These are phyloP conservation scores for Buathra laborator DNA, from an alignment of 2,888 invertebrate genomes.

Conservation along the genomic window DNA sequence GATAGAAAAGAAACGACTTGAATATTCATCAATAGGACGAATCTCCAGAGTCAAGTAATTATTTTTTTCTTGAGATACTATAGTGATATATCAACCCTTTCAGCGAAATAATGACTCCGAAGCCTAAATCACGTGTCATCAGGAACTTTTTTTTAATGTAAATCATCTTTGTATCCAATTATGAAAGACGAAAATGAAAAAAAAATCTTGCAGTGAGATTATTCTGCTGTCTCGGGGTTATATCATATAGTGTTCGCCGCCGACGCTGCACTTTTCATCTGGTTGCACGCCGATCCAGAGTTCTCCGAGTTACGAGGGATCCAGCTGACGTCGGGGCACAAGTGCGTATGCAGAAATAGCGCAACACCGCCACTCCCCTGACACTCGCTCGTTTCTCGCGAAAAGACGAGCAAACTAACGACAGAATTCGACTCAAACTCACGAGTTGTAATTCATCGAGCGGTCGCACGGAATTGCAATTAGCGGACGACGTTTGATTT, in stretches of 20 bases:
- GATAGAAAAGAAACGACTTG: too few relatives aligned
- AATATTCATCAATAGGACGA: too few relatives aligned
- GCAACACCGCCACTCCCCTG: constrained; percentile 39
- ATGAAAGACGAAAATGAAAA: background rate
- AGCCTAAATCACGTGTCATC: too few relatives aligned
- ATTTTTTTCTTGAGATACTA: too few relatives aligned
- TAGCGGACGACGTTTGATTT: constrained; percentile 57
- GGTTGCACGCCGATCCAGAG: constrained; percentile 52
- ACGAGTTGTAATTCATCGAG: constrained; percentile 44
- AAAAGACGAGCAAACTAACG: constrained; percentile 40
- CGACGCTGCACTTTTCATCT: constrained; percentile 35
- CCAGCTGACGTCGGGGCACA: constrained; percentile 65
- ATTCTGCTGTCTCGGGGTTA: background rate
- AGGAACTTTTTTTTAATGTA: too few relatives aligned
- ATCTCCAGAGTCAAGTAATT: too few relatives aligned
- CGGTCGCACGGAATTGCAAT: constrained; percentile 57
- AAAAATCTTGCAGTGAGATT: background rate
- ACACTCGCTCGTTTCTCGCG: constrained; percentile 15
- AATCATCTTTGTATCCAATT: background rate
- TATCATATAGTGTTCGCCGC: background rate
- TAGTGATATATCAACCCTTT: too few relatives aligned
- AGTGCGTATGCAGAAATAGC: constrained; percentile 66
- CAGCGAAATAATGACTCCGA: too few relatives aligned
- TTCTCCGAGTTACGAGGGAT: constrained; percentile 54
- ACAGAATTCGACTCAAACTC: constrained; percentile 21